Evolutionary conservation across 92 coral and sea anemone species (phyloP), one percentile per base, ranked within the genome.

Genomic region (Plumapathes pennacea): DNA sequence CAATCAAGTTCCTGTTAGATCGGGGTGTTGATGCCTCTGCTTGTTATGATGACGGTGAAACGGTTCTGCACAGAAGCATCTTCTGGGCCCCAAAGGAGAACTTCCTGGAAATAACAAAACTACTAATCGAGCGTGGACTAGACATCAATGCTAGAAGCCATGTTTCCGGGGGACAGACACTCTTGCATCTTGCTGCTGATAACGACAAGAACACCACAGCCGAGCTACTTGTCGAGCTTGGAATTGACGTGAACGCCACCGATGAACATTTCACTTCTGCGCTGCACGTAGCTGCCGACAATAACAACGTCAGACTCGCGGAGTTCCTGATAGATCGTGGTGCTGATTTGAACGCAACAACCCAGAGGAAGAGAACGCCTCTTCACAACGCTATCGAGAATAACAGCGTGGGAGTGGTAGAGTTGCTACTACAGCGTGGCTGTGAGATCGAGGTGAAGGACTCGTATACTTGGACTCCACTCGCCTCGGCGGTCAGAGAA

Each of bases 251-350:
- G 27, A 60, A 45, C 32, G 56, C 17, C 30, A 43, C 33, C 24
- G 74, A 67, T 40, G 29, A 48, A 37, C 62, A 67, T 13, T 41
- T 29, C 4, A 53, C 54, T 62, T 51, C 74, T 1, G 51, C 74
- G 8, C 29, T 50, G 33, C 56, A 50, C 18, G 56, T 50, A 26
- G 56, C 56, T 22, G 56, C 56, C 5, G 29, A 10, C 8, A 7
- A 32, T 25, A 27, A 21, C 4, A 26, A 36, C 29, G 56, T 26
- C n/a, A 28, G 24, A 11, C 29, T 22, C 11, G 44, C 45, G 26
- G 29, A 34, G 18, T 27, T 54, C 28, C 11, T 54, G 28, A 22
- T 54, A 20, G 42, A 33, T 33, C 44, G 38, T 36, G 61, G 61
- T 2, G 61, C 27, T 54, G 29, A 33, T 19, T 14, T 6, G 14